Percentiles rank a stretch among this genome's conserved stretches.
phyloP scores from a whole-genome alignment of 2,888 invertebrate genomes.

The Stenolophus ochropezus region DNA sequence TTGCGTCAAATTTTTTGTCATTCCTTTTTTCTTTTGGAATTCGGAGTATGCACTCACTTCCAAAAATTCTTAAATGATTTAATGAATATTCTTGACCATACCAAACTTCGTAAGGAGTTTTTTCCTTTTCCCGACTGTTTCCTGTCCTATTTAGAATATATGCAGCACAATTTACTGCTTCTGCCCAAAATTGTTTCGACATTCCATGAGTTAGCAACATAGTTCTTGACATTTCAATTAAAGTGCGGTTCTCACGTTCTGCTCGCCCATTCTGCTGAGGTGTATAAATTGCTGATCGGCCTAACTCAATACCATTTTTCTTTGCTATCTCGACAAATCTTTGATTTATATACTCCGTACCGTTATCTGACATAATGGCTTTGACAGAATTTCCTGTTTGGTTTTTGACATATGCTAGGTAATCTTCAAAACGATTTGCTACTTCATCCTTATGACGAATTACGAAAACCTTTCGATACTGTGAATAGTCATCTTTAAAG shows the following conservation, averaged over 20 bases:
- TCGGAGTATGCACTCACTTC: background rate
- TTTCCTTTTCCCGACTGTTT: no score
- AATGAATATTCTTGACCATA: no score
- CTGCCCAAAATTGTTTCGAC: conserved; percentile 53
- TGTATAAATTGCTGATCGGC: background rate
- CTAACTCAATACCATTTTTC: background rate
- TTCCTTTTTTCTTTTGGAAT: background rate
- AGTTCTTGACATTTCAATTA: conserved; percentile 47
- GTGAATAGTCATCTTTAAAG: conserved; percentile 59
- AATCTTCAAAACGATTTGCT: conserved; percentile 52
- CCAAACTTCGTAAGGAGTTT: no score
- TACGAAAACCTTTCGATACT: conserved; percentile 49
- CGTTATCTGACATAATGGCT: conserved; percentile 56
- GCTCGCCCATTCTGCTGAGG: conserved; percentile 25
- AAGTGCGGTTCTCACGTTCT: conserved; percentile 43
- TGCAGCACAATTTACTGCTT: conserved; percentile 55
- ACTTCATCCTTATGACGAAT: conserved; percentile 55
- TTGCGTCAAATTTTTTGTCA: conserved; percentile 43
- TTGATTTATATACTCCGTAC: conserved; percentile 51
- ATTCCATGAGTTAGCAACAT: conserved; percentile 60
- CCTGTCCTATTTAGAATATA: no score
- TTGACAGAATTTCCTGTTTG: conserved; percentile 54
- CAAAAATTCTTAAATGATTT: conserved; percentile 39
- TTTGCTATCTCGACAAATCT: conserved; percentile 32
- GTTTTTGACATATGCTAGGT: conserved; percentile 21